phyloP scores from a whole-genome alignment of 2,797 vertebrate genomes.

The Macroramphosus scolopax region DNA sequence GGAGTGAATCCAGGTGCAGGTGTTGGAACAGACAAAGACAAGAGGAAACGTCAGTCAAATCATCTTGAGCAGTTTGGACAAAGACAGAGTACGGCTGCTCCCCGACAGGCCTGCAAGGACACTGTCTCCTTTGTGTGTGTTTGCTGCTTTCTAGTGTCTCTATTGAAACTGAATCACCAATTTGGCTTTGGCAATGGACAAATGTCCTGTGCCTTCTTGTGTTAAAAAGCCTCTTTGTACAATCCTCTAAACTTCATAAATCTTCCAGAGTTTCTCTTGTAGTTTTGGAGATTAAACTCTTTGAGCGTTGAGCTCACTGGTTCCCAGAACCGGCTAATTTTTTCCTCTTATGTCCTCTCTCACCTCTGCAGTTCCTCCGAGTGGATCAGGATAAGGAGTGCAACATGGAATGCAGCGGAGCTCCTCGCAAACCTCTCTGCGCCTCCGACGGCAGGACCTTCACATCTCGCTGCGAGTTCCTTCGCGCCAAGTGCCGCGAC shows the following conservation, averaged over 20 bases:
- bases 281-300: constrained; percentile 19
- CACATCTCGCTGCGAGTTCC: constrained; percentile 93
- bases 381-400: constrained; percentile 97
- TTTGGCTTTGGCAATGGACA: constrained; percentile 1
- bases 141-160: constrained; percentile 14
- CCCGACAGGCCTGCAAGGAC: constrained; percentile 31
- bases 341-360: constrained; percentile 36
- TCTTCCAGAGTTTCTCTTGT: constrained; percentile 30
- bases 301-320: constrained; percentile 12
- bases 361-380: constrained; percentile 84
- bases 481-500: constrained; percentile 95
- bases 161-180: constrained; percentile 6
- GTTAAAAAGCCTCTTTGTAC: constrained; percentile 8
- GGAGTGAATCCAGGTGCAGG: constrained; percentile 64
- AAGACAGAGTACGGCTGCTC: constrained; percentile 56
- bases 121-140: constrained; percentile 19
- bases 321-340: constrained; percentile 28
- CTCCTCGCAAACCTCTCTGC: constrained; percentile 88
- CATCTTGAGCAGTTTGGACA: constrained; percentile 21
- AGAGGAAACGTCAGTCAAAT: constrained; percentile 53
- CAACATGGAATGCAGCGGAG: constrained; percentile 85
- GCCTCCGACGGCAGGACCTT: constrained; percentile 96
- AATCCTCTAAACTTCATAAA: constrained; percentile 15
- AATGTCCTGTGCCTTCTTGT: constrained; percentile 3
- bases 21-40: constrained; percentile 64